phyloP scores from a whole-genome alignment of 2,797 vertebrate genomes.

The Enteromius thamalakanensis region DNA sequence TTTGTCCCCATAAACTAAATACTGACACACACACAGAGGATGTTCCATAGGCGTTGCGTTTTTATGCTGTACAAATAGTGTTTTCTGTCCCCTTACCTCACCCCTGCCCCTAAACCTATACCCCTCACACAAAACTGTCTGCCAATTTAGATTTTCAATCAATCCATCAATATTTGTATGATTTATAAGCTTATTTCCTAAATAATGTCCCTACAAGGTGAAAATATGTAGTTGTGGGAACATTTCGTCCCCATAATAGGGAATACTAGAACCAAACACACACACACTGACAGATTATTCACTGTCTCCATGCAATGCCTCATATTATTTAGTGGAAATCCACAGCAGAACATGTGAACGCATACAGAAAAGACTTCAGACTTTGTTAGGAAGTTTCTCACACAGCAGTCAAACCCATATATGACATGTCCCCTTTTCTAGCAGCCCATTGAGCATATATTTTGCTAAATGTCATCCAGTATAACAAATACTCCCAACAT shows the following conservation, averaged over 20 bases:
- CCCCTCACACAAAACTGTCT: background rate
- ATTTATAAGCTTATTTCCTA: background rate
- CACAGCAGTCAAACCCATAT: background rate
- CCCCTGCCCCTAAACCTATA: no score
- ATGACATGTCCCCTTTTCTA: background rate
- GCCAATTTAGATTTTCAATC: background rate
- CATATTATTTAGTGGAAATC: background rate
- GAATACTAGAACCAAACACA: background rate
- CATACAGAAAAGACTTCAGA: background rate
- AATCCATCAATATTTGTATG: background rate
- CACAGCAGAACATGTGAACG: background rate
- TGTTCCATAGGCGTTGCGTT: background rate
- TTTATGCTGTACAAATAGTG: background rate
- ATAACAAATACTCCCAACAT: background rate
- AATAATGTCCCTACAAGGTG: background rate
- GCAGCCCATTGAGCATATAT: background rate
- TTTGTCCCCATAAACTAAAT: no score
- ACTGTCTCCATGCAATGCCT: background rate
- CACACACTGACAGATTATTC: background rate
- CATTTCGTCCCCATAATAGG: background rate
- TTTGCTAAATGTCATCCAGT: conserved; percentile 17
- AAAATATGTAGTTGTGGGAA: no score
- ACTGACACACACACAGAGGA: background rate
- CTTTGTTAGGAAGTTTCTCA: background rate
- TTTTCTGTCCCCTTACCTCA: no score